Conservation (phyloP, 2,888 invertebrate species). For the Ennomos fuscantarius region DNA sequence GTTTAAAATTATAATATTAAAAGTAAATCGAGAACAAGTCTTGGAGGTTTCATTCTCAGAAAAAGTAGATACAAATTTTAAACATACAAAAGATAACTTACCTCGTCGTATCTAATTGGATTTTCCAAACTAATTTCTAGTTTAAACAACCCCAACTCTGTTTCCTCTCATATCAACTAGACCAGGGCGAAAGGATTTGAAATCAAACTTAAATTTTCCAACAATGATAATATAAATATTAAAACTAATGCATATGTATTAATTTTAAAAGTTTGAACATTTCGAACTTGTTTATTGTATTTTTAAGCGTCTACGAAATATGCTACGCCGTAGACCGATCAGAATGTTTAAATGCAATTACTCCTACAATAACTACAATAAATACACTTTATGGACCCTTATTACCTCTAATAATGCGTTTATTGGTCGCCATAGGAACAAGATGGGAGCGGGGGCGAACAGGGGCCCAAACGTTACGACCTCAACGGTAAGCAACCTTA, state of each 20-base stretch:
- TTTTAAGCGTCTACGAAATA: constrained; percentile 14
- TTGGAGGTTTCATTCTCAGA: constrained; percentile 10
- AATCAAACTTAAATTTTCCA: too few relatives aligned
- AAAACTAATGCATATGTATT: too few relatives aligned
- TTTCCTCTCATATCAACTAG: too few relatives aligned
- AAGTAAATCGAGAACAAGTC: constrained; percentile 22
- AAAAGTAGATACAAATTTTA: constrained; percentile 20
- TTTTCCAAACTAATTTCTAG: constrained; percentile 22
- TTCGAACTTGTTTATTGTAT: not conserved
- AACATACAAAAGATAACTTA: constrained; percentile 24
- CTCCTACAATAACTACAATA: not conserved
- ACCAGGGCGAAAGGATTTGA: too few relatives aligned
- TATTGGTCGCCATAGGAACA: constrained; percentile 58
- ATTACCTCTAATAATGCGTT: constrained; percentile 4
- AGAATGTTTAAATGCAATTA: too few relatives aligned
- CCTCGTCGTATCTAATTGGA: constrained; percentile 17
- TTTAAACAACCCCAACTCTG: not conserved
- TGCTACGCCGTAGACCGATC: constrained; percentile 4
- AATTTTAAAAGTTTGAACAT: not conserved
- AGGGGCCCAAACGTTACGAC: constrained; percentile 62
- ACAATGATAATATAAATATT: too few relatives aligned
- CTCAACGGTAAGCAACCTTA: constrained; percentile 58
- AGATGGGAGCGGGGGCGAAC: constrained; percentile 60
- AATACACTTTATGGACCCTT: constrained; percentile 1
- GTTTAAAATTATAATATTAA: constrained; percentile 40